Conservation (phyloP, 2,888 invertebrate species). For the Amphiduros pacificus region DNA sequence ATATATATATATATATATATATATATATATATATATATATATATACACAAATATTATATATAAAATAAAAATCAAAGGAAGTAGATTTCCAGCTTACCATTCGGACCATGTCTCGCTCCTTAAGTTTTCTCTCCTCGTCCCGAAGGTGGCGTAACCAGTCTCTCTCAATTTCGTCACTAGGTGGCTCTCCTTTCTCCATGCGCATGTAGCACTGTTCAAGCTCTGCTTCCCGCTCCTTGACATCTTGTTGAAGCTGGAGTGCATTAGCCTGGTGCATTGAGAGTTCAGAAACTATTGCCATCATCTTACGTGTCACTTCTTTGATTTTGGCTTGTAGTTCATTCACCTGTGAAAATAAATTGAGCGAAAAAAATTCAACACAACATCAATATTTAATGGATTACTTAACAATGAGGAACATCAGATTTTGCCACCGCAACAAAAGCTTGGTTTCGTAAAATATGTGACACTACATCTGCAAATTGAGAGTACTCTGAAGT, state of each 20-base stretch:
- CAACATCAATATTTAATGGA: background rate
- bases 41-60: too few relatives aligned
- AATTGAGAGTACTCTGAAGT: background rate
- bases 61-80: too few relatives aligned
- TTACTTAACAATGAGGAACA: background rate
- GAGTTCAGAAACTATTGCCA: slow-evolving; percentile 59
- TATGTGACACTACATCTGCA: too few relatives aligned
- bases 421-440: too few relatives aligned
- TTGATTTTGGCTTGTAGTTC: slow-evolving; percentile 53
- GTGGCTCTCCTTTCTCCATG: slow-evolving; percentile 59
- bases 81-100: slow-evolving; percentile 36
- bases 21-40: too few relatives aligned
- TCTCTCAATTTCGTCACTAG: slow-evolving; percentile 48
- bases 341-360: slow-evolving; percentile 45
- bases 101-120: slow-evolving; percentile 42
- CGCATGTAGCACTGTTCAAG: slow-evolving; percentile 53
- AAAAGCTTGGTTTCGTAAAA: too few relatives aligned
- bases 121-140: slow-evolving; percentile 38
- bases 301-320: slow-evolving; percentile 57
- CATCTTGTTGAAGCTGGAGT: slow-evolving; percentile 16
- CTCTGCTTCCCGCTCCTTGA: slow-evolving; percentile 50
- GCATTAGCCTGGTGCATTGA: slow-evolving; percentile 56
- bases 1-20: too few relatives aligned
- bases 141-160: slow-evolving; percentile 50
- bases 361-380: background rate